Percentiles rank a stretch among this genome's conserved stretches.
These are phyloP conservation scores for Synanthedon tipuliformis DNA, from an alignment of 2,888 invertebrate species.

Conservation along the genomic window DNA sequence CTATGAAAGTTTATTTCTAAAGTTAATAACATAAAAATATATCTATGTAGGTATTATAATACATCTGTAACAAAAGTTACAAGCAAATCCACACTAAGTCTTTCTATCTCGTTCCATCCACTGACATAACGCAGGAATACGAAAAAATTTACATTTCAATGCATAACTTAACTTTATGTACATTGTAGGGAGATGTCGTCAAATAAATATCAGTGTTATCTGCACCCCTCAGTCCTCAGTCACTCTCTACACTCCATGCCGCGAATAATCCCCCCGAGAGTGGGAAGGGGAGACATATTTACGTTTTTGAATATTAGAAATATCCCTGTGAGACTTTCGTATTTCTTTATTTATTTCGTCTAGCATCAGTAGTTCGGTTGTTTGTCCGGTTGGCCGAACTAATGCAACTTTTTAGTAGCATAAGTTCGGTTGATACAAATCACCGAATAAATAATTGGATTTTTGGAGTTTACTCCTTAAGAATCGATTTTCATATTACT, in stretches of 20 bases:
- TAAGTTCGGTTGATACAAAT: too few relatives aligned
- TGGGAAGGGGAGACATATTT: conserved; percentile 16
- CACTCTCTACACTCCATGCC: conserved; percentile 50
- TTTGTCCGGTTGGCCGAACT: too few relatives aligned
- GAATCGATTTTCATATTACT: too few relatives aligned
- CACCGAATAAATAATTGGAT: too few relatives aligned
- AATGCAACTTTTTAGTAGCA: too few relatives aligned
- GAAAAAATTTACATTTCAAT: conserved; percentile 59
- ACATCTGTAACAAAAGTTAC: background rate
- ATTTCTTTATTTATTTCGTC: background rate
- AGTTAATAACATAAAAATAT: background rate
- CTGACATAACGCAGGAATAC: background rate
- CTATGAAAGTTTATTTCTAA: too few relatives aligned
- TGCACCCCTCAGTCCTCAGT: conserved; percentile 50
- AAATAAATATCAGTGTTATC: conserved; percentile 54
- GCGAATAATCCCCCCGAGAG: conserved; percentile 53
- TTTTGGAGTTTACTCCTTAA: too few relatives aligned
- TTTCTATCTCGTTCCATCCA: too few relatives aligned
- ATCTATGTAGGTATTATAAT: background rate
- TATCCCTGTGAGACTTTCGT: conserved; percentile 6
- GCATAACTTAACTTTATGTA: conserved; percentile 58
- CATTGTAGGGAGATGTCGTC: conserved; percentile 20
- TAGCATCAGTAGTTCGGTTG: too few relatives aligned
- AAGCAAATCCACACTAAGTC: too few relatives aligned
- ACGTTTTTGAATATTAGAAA: too few relatives aligned